A percentile compares a stretch with the other conserved stretches of the same genome.
Evolutionary conservation across 2,113 vertebrate genomes (phyloP).

Genomic region (Oceanodroma tethys): DNA sequence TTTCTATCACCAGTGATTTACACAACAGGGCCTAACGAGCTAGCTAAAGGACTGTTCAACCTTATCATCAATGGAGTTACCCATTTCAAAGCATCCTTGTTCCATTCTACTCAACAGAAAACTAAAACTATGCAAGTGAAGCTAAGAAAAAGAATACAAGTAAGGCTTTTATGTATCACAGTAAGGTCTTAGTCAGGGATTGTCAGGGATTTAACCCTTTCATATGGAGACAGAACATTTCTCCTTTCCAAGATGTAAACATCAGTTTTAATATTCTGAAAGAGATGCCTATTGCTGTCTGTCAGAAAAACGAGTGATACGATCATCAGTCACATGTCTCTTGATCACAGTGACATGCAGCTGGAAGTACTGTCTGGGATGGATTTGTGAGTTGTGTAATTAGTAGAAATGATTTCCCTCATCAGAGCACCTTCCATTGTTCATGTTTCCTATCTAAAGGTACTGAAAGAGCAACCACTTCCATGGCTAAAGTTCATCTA

Average conservation of each 20-base stretch:
- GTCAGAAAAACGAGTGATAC: neutral
- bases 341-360: neutral
- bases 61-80: too few species aligned
- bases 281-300: neutral
- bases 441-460: neutral
- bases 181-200: too few species aligned
- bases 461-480: neutral
- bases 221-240: neutral
- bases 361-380: neutral
- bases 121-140: too few species aligned
- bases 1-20: too few species aligned
- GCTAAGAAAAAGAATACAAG: too few species aligned
- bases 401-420: neutral
- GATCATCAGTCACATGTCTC: neutral
- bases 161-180: too few species aligned
- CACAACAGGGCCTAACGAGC: too few species aligned
- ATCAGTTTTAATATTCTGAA: neutral
- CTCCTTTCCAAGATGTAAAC: neutral
- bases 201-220: too few species aligned
- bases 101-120: too few species aligned
- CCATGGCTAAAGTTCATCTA: neutral
- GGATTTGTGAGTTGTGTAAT: neutral
- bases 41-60: too few species aligned
- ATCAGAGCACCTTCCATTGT: neutral
- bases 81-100: too few species aligned